Evolutionary conservation across 2,888 invertebrate species (phyloP), one percentile per base, ranked within the genome.

Genomic region (Diaperis boleti): DNA sequence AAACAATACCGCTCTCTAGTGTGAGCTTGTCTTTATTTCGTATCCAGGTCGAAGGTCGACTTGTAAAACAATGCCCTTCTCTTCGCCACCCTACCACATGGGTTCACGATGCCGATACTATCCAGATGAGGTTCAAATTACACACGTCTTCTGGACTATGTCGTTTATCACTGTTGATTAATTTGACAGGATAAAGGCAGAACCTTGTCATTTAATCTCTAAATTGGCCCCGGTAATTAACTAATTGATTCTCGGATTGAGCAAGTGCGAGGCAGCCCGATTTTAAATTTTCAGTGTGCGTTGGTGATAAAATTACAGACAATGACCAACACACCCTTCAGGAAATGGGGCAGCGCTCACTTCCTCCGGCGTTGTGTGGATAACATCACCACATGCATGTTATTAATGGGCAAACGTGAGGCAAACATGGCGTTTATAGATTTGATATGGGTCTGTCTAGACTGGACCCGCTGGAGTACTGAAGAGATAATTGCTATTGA

Each of bases 301-400:
- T 20, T 20, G 31, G n/a, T 35, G n/a, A 52, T 52, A 37, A 57
- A 45, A 33, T n/a, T 13, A 37, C 41, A 45, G 49, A 49, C 59
- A 59, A 59, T 49, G 39, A 29, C 26, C 49, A 41, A 47, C 59
- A 49, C 59, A 59, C 59, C 59, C 59, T 49, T 26, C 59, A 59
- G 59, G 59, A 59, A 59, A 29, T 59, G 59, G 59, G 47, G 56
- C 56, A 49, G 49, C 31, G 35, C 49, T 49, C 59, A 59, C 49
- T 59, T 59, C 59, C 59, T 49, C 31, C 41, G 29, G 15, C 39
- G 26, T n/a, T 41, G n/a, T 29, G 11, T 29, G 45, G 35, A 37
- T 37, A 52, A 20, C 10, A 29, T 47, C 47, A 35, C 13, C 20
- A 10, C 18, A 20, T 15, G 33, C 49, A 11, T 42, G 14, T 29